phyloP scores from a whole-genome alignment of 2,113 vertebrate genomes.

The Alligator sinensis region DNA sequence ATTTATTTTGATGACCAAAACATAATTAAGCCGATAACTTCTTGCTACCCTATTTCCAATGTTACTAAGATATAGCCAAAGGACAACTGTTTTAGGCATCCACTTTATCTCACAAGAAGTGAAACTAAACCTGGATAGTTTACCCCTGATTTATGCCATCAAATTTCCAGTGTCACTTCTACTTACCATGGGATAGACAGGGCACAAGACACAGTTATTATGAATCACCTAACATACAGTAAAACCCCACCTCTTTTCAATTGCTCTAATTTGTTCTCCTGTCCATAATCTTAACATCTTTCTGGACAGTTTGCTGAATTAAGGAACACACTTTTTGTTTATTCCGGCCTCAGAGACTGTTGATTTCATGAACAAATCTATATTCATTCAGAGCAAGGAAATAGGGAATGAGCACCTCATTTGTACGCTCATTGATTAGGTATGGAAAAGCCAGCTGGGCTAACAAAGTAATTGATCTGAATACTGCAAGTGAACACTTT shows the following conservation, averaged over 20 bases:
- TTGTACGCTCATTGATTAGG: conserved; percentile 39
- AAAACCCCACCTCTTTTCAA: background rate
- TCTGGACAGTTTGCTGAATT: background rate
- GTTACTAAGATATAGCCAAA: no score
- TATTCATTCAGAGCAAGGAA: conserved; percentile 35
- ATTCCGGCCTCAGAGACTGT: background rate
- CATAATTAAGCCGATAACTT: no score
- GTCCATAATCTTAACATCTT: background rate
- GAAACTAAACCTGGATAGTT: background rate
- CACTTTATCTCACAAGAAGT: no score
- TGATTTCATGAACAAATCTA: conserved; percentile 45
- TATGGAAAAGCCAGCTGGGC: conserved; percentile 10
- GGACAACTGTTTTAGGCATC: no score
- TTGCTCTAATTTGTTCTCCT: rapidly evolving
- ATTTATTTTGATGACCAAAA: background rate
- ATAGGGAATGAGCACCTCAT: background rate
- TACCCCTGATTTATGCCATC: background rate
- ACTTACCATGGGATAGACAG: no score
- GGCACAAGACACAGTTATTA: background rate
- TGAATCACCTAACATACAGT: background rate
- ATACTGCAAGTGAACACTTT: background rate
- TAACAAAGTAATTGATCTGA: conserved; percentile 34
- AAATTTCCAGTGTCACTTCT: background rate
- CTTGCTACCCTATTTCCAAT: no score
- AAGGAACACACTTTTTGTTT: conserved; percentile 6